These are phyloP conservation scores for Axinella damicornis DNA, from an alignment of 37 sponge, comb jelly and placozoan species.

Conservation along the genomic window DNA sequence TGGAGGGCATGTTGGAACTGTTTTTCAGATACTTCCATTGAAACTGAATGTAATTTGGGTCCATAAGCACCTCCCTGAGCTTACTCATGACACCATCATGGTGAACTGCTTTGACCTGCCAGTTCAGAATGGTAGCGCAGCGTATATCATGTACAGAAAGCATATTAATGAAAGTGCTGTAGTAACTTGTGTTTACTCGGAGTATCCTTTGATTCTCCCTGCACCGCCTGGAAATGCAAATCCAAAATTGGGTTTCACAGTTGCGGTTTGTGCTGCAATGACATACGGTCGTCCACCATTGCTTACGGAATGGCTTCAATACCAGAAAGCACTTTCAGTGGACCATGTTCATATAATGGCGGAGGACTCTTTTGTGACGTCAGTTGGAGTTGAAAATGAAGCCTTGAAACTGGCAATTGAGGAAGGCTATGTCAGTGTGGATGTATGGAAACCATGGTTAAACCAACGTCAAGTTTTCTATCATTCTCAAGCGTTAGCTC, in stretches of 20 bases:
- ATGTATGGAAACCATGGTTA: not conserved
- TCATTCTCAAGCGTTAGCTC: slow-evolving; percentile 14
- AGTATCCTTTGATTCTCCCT: not conserved
- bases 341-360: slow-evolving; percentile 19
- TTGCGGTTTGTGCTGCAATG: slow-evolving; percentile 8
- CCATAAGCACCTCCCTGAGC: not conserved
- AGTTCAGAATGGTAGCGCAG: not conserved
- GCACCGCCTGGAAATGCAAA: not conserved
- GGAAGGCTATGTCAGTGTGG: not conserved
- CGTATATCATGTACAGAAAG: not conserved
- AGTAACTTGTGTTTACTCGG: not conserved
- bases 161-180: not conserved
- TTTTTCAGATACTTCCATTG: not conserved
- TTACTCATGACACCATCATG: not conserved
- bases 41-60: not conserved
- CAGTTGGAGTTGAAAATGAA: no score
- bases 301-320: not conserved
- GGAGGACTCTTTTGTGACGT: not conserved
- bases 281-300: slow-evolving; percentile 7
- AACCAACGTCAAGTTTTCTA: not conserved
- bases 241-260: not conserved
- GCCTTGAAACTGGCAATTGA: not conserved
- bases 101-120: slow-evolving; percentile 27
- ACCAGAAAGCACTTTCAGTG: slow-evolving; percentile 3
- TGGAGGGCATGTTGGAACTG: not conserved